Evolutionary conservation across 2,888 invertebrate genomes (phyloP), one percentile per base, ranked within the genome.

Genomic region (Geotrupes spiniger): DNA sequence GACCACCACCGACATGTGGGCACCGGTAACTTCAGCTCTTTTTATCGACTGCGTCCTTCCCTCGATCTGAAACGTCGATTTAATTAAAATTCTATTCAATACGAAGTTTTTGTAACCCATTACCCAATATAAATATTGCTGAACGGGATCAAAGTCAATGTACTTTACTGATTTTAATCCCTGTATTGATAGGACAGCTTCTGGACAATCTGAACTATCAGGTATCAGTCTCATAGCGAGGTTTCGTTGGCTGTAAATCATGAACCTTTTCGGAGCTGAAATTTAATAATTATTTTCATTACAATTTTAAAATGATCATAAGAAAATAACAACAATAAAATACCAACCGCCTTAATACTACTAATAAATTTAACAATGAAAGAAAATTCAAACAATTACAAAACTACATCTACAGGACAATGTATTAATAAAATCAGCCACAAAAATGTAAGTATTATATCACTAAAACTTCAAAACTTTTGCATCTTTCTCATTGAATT

Each of bases 211-310:
- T 0, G 83, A 79, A 0, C 82, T 81, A 49, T 90, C 85, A 0
- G 89, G 83, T 51, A 93, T 70, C 49, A 95, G 76, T 1, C 95
- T 81, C 9, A 89, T 91, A 27, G 94, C 84, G 1, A 87, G 80
- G 64, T 87, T 92, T 60, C 87, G 84, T 59, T 90, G 88, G 49
- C 92, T 91, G 66, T 89, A 92, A 40, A 96, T 78, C 60, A 96
- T 81, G 66, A 92, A 96, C 49, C 86, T 85, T 55, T 82, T 82
- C 0, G 95, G 96, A 36, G 91, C 91, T 88, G 75, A 16, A 77
- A 77, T 44, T 51, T 43, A 54, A 31, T 37, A 8, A 25, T 10
- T 33, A n/a, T n/a, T n/a, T n/a, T n/a, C n/a, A n/a, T n/a, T n/a
- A n/a, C n/a, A n/a, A n/a, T n/a, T n/a, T n/a, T n/a, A n/a, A n/a